phyloP scores from a whole-genome alignment of 2,888 invertebrate species.

The Phaonia tiefii region DNA sequence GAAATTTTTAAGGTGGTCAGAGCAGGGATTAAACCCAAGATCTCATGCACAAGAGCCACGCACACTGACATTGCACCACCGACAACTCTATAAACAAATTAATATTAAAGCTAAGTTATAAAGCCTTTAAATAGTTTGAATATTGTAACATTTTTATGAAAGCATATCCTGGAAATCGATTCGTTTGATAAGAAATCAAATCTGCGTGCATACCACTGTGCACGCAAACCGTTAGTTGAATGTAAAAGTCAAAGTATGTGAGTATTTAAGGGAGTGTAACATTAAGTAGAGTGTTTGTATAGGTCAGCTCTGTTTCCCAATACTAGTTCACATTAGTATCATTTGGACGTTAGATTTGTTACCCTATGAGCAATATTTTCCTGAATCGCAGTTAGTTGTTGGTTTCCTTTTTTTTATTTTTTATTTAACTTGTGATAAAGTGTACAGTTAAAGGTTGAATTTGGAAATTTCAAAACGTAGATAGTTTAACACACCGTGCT shows the following conservation, averaged over 20 bases:
- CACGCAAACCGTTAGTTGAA: too few species aligned
- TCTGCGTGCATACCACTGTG: neutral
- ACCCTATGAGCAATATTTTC: constrained; percentile 18
- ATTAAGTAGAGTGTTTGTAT: constrained; percentile 1
- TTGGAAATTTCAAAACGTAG: constrained; percentile 10
- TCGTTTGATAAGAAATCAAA: too few species aligned
- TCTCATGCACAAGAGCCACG: too few species aligned
- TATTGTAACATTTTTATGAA: too few species aligned
- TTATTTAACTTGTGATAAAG: neutral
- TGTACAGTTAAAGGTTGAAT: neutral
- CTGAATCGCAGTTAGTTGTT: constrained; percentile 4
- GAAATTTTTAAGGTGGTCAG: too few species aligned
- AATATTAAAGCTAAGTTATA: too few species aligned
- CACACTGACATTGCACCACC: too few species aligned
- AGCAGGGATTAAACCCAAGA: too few species aligned
- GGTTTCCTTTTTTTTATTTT: neutral
- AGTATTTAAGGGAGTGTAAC: constrained; percentile 4
- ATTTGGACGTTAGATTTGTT: neutral
- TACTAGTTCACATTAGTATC: neutral
- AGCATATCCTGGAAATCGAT: too few species aligned
- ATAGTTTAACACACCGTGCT: neutral
- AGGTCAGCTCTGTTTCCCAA: constrained; percentile 12
- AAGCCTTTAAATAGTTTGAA: too few species aligned
- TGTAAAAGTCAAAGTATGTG: too few species aligned
- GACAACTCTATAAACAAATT: too few species aligned